phyloP scores from a whole-genome alignment of 2,797 vertebrate genomes.

The Poecilia picta region DNA sequence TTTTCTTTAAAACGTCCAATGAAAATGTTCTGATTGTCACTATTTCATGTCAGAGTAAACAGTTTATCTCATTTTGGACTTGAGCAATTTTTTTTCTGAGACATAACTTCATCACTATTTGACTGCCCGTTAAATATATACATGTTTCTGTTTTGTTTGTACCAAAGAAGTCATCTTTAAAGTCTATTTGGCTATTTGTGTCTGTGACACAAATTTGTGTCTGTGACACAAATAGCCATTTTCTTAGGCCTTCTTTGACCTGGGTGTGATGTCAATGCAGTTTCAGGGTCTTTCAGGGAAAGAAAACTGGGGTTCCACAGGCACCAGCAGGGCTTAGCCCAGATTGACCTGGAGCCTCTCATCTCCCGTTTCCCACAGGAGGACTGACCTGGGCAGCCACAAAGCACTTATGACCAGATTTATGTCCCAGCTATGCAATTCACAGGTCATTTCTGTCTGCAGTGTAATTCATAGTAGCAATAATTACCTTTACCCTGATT shows the following conservation, averaged over 20 bases:
- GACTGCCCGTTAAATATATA: neutral
- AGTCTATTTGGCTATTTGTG: too few species aligned
- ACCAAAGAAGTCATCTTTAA: neutral
- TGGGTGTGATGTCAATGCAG: conserved; percentile 27
- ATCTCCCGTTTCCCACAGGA: conserved; percentile 74
- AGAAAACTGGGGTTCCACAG: conserved; percentile 57
- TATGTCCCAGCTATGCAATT: conserved; percentile 52
- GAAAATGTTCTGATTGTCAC: neutral
- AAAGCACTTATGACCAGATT: conserved; percentile 71
- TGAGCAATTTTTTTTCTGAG: neutral
- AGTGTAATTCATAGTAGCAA: conserved; percentile 15
- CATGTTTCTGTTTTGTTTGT: neutral
- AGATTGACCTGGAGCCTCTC: conserved; percentile 63
- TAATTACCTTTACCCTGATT: conserved; percentile 16
- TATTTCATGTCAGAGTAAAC: neutral
- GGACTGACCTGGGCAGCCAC: conserved; percentile 59
- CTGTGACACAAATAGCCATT: neutral
- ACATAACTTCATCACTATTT: neutral
- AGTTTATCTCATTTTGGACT: neutral
- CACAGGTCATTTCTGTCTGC: conserved; percentile 21
- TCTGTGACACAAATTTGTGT: neutral
- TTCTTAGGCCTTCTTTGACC: conserved; percentile 38
- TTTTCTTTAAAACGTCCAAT: neutral
- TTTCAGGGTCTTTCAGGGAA: conserved; percentile 34
- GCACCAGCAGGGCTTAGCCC: conserved; percentile 73